A percentile compares a stretch with the other conserved stretches of the same genome.
These are phyloP conservation scores for Cossypha dichroa DNA, from an alignment of 2,797 vertebrate genomes.

Conservation along the genomic window DNA sequence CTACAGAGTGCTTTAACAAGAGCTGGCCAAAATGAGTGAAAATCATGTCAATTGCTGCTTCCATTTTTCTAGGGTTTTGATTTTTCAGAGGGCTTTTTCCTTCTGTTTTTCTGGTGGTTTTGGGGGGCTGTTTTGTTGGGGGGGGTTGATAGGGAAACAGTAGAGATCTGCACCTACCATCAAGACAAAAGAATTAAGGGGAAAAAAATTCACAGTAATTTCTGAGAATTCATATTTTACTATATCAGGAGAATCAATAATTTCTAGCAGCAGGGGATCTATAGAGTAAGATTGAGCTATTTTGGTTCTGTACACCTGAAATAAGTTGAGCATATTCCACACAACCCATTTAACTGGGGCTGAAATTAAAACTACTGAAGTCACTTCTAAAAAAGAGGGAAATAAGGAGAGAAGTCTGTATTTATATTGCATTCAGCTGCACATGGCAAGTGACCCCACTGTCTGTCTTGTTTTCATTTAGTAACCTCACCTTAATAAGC, in stretches of 20 bases:
- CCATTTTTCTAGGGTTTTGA: not conserved
- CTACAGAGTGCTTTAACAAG: not conserved
- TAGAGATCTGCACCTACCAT: not conserved
- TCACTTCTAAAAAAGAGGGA: not conserved
- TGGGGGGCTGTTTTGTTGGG: not conserved
- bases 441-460: not conserved
- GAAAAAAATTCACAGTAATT: not conserved
- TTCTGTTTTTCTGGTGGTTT: not conserved
- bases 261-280: not conserved
- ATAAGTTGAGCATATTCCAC: not conserved
- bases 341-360: not conserved
- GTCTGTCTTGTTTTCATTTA: not conserved
- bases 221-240: not conserved
- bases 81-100: not conserved
- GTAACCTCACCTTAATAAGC: slow-evolving; percentile 3
- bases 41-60: not conserved
- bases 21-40: not conserved
- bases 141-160: not conserved
- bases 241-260: not conserved
- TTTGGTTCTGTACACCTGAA: not conserved
- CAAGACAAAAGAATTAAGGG: not conserved
- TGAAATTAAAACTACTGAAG: not conserved
- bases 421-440: not conserved
- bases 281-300: not conserved
- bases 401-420: not conserved